phyloP scores from a whole-genome alignment of 2,888 invertebrate species.

The Acleris literana region DNA sequence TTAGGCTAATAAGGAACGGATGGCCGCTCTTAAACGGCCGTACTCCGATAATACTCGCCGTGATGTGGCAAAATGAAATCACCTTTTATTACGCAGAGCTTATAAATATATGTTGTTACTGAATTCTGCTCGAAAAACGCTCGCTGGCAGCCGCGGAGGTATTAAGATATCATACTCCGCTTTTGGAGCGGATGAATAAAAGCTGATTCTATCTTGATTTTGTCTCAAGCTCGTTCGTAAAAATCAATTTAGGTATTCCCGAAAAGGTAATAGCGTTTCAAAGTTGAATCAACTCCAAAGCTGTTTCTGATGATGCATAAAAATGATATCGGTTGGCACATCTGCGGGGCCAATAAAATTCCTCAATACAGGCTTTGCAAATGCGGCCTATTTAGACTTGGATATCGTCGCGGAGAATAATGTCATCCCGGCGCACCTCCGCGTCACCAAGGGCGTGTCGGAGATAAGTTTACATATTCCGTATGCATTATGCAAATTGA shows the following conservation, averaged over 20 bases:
- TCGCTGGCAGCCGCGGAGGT: constrained; percentile 45
- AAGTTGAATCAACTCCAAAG: constrained; percentile 45
- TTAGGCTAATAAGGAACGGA: constrained; percentile 77
- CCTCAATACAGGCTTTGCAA: constrained; percentile 65
- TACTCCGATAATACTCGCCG: constrained; percentile 65
- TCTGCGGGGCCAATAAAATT: constrained; percentile 60
- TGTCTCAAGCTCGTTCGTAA: constrained; percentile 21
- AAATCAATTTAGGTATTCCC: constrained; percentile 35
- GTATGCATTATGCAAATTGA: constrained; percentile 82
- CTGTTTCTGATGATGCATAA: constrained; percentile 42
- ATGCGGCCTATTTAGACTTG: constrained; percentile 78
- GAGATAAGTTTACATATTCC: constrained; percentile 81
- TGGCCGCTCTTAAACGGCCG: constrained; percentile 69
- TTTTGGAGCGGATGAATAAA: constrained; percentile 22
- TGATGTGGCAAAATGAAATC: constrained; percentile 65
- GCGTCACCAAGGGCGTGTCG: constrained; percentile 80
- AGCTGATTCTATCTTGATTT: constrained; percentile 38
- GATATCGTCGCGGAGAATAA: constrained; percentile 77
- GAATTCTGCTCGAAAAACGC: constrained; percentile 52
- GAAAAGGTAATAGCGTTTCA: constrained; percentile 43
- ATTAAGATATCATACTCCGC: constrained; percentile 32
- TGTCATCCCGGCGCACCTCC: constrained; percentile 80
- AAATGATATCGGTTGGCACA: constrained; percentile 53
- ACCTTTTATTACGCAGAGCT: constrained; percentile 61
- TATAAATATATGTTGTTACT: constrained; percentile 44